Conservation (phyloP, 2,797 vertebrate genomes). For the Sebastes nivosus region DNA sequence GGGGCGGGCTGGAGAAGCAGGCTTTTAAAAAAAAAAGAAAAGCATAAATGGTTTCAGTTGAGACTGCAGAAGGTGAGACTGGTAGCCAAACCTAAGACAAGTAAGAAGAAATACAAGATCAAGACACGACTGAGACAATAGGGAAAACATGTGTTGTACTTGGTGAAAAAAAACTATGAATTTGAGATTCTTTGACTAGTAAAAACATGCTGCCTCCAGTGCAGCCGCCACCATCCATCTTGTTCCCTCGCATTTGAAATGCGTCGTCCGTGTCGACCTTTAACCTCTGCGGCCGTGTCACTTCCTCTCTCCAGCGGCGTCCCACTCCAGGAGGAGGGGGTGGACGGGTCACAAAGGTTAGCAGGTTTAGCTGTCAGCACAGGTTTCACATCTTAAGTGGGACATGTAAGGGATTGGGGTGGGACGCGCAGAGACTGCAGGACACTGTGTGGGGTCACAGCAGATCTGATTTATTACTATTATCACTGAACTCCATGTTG, state of each 20-base stretch:
- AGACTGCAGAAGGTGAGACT: not conserved
- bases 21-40: not conserved
- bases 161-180: not conserved
- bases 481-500: conserved; percentile 4
- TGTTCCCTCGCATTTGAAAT: conserved; percentile 52
- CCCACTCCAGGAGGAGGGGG: conserved; percentile 7
- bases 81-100: not conserved
- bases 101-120: not conserved
- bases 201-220: conserved; percentile 45
- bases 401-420: conserved; percentile 20
- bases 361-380: conserved; percentile 64
- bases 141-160: conserved; percentile 12
- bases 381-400: conserved; percentile 51
- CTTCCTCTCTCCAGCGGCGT: conserved; percentile 58
- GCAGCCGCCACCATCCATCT: conserved; percentile 57
- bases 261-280: conserved; percentile 53
- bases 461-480: conserved; percentile 32
- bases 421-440: conserved; percentile 6
- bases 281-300: conserved; percentile 40
- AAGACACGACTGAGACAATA: not conserved
- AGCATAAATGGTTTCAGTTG: not conserved
- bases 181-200: conserved; percentile 54
- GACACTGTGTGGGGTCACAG: conserved; percentile 44
- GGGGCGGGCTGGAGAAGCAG: not conserved
- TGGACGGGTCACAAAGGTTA: conserved; percentile 47